Evolutionary conservation across 2,113 vertebrate genomes (phyloP).

Genomic region (Malurus alboscapulatus): DNA sequence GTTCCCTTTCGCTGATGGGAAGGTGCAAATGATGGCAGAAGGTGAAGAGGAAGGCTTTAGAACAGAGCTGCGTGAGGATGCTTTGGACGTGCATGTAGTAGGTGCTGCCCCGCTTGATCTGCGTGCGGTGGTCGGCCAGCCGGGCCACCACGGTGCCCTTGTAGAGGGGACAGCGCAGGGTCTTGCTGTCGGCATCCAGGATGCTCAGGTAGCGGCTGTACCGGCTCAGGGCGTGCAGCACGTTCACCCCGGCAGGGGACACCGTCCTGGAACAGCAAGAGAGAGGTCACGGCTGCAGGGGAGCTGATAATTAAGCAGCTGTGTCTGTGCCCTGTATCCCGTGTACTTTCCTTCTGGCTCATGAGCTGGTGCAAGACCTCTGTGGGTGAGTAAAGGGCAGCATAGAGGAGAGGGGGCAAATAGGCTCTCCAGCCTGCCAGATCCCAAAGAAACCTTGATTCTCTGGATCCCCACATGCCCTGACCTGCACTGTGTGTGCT

Average conservation of each 20-base stretch:
- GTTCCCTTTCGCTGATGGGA: slow-evolving; percentile 76
- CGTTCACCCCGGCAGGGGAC: slow-evolving; percentile 80
- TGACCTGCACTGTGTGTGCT: fast-evolving
- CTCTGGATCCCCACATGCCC: fast-evolving
- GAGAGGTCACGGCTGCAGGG: not conserved
- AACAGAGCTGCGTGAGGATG: slow-evolving; percentile 84
- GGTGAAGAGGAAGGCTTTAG: slow-evolving; percentile 91
- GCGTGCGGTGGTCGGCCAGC: slow-evolving; percentile 92
- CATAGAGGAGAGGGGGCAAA: fast-evolving
- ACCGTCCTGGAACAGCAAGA: slow-evolving; percentile 74
- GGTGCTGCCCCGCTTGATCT: slow-evolving; percentile 91
- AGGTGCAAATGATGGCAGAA: slow-evolving; percentile 96
- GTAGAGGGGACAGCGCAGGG: slow-evolving; percentile 88
- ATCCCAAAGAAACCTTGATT: not conserved
- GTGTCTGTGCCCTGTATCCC: fast-evolving
- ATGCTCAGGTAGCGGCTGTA: slow-evolving; percentile 93
- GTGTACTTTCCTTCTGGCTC: fast-evolving
- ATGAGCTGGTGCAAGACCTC: fast-evolving
- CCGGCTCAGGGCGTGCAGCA: slow-evolving; percentile 85
- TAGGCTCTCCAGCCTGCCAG: not conserved
- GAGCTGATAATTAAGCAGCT: fast-evolving
- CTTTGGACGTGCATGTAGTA: slow-evolving; percentile 91
- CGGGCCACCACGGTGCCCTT: slow-evolving; percentile 81
- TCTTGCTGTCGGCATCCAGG: slow-evolving; percentile 92
- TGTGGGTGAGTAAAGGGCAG: not conserved